Base-by-base conservation (phyloP, 2,888 invertebrate genomes). In the Leptinotarsa tumamoca region DNA sequence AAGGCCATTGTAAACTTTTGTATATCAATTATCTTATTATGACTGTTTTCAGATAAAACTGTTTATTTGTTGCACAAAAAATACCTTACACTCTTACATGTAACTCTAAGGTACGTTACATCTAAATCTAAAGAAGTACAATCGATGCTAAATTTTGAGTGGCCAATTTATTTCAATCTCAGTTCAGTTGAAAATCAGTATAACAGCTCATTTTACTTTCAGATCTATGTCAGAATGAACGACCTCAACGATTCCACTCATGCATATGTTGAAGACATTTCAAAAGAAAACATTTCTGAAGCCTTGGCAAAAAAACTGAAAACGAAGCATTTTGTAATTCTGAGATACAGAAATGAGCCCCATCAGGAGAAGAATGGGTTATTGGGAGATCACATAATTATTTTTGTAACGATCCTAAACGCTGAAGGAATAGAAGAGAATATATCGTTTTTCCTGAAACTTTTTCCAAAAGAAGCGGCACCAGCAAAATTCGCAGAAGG, bases 381-480 rank as follows among this genome's bases (percentile, higher is more conserved):
- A 14, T 74, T 86, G 43, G 85, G 86, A 5, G 86, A 86, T 50
- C 84, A 86, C 71, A 79, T 81, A 3, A 77, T 79, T 17, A 77
- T 86, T 23, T 74, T 80, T 52, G 79, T 83, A 18, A 77, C 78
- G 1, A 74, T 84, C 14, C 76, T 80, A 4, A 79, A 80, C 71
- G 67, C 72, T 7, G 56, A 74, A 49, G 80, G 77, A 2, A 71
- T 77, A 2, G 58, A 80, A 72, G 75, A 81, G 54, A 61, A 72
- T 52, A 71, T 81, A 14, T 76, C 75, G 17, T 86, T 85, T 73
- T 86, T 86, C 76, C 83, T 85, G 15, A 87, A 87, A 77, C 80
- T 82, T 63, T 83, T 85, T 67, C 87, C 87, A 0, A 78, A 80
- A 71, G 56, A 77, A 5, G 80, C 81, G 67, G 71, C 76, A 4